Percentiles rank a stretch among this genome's conserved stretches.
Evolutionary conservation across 2,113 vertebrate species (phyloP).

Genomic region (Aphelocoma coerulescens): DNA sequence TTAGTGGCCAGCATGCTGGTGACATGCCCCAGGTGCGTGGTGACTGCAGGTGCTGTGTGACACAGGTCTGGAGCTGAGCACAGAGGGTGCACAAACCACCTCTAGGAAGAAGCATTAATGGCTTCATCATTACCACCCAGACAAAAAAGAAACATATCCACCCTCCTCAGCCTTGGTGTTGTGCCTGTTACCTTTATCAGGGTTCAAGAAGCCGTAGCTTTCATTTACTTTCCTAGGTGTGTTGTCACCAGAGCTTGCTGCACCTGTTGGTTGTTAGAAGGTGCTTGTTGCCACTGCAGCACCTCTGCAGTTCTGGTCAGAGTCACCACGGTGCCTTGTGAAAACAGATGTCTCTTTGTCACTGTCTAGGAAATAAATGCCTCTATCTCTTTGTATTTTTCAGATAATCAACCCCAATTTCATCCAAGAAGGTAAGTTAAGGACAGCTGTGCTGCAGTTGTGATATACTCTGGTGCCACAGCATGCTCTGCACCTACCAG

Average conservation of each 20-base stretch:
- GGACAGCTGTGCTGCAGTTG: background rate
- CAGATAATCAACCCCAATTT: conserved; percentile 99
- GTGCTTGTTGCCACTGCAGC: background rate
- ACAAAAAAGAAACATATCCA: background rate
- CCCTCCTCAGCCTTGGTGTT: background rate
- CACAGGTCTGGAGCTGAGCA: background rate
- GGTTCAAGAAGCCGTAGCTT: background rate
- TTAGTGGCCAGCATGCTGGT: background rate
- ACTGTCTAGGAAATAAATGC: conserved; percentile 35
- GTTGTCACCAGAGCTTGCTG: background rate
- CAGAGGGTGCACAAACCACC: background rate
- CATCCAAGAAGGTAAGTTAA: conserved; percentile 95
- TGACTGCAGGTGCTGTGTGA: background rate
- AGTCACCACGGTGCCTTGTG: background rate
- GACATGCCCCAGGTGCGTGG: background rate
- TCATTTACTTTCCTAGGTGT: background rate
- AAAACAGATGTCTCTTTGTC: background rate
- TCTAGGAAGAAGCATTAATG: background rate
- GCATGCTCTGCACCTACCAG: background rate
- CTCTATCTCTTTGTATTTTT: conserved; percentile 72
- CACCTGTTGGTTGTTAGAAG: background rate
- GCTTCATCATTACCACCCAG: background rate
- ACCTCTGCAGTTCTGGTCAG: background rate
- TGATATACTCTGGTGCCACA: background rate
- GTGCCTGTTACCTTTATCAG: background rate